Evolutionary conservation across 1,140 invertebrate species (phyloP).

Genomic region (Mizuhopecten yessoensis): DNA sequence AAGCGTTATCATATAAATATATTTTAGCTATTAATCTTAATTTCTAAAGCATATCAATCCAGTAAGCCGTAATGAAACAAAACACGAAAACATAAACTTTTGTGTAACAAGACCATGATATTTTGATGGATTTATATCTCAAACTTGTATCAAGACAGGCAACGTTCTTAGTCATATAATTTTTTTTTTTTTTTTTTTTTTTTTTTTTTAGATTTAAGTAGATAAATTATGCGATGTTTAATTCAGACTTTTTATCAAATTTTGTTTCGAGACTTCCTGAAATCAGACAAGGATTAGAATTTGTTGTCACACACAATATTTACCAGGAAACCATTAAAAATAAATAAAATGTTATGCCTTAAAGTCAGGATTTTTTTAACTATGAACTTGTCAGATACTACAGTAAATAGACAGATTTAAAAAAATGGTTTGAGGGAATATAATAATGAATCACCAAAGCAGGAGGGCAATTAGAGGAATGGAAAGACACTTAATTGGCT

Average conservation of each 20-base stretch:
- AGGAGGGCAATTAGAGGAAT: not conserved
- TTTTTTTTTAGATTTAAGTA: not conserved
- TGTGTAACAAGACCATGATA: not conserved
- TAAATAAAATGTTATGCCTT: not conserved
- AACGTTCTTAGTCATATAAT: not conserved
- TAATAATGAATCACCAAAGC: not conserved
- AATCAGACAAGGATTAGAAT: not conserved
- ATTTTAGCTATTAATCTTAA: constrained; percentile 21
- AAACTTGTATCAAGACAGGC: not conserved
- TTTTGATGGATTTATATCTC: not conserved
- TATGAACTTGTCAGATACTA: not conserved
- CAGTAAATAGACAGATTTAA: not conserved
- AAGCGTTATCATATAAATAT: not conserved
- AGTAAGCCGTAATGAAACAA: not conserved
- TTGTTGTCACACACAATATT: not conserved
- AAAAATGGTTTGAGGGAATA: not conserved
- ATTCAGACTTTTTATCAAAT: constrained; percentile 17
- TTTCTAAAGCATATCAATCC: constrained; percentile 19
- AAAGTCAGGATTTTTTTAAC: too few relatives aligned
- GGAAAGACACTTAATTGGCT: not conserved
- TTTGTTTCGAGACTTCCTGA: not conserved
- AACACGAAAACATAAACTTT: not conserved
- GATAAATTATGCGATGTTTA: not conserved
- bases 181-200: not conserved
- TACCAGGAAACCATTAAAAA: constrained; percentile 31